phyloP scores from a whole-genome alignment of 2,797 vertebrate species.

The Danionella dracula region DNA sequence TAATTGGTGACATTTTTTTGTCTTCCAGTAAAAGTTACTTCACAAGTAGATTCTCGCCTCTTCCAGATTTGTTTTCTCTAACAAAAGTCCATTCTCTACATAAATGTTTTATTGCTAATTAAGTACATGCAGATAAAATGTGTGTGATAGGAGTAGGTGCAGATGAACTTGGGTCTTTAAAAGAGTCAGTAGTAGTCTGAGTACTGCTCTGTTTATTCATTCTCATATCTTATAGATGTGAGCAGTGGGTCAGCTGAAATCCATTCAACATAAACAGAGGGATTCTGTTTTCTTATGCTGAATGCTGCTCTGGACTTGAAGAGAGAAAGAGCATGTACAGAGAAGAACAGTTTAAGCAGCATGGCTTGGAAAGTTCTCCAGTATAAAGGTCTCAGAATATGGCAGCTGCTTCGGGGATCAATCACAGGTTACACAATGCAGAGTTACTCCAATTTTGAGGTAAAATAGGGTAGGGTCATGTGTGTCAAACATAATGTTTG shows the following conservation, averaged over 20 bases:
- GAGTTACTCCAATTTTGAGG: neutral
- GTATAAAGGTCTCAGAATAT: neutral
- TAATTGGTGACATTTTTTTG: too few relatives aligned
- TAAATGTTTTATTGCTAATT: constrained; percentile 33
- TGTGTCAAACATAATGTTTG: neutral
- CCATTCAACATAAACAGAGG: constrained; percentile 24
- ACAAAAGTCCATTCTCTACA: constrained; percentile 44
- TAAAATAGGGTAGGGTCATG: neutral
- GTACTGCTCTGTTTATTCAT: constrained; percentile 15
- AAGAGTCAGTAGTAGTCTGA: neutral
- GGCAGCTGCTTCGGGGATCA: neutral
- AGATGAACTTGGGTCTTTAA: neutral
- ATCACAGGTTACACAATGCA: neutral
- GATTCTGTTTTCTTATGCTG: constrained; percentile 20
- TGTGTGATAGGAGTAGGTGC: neutral
- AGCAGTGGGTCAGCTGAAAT: constrained; percentile 16
- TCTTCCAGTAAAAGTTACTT: constrained; percentile 4
- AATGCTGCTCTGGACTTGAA: neutral
- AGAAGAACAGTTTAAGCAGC: constrained; percentile 17
- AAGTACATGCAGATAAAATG: constrained; percentile 37
- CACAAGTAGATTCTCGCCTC: constrained; percentile 42
- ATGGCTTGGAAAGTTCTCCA: neutral
- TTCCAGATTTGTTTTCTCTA: constrained; percentile 49
- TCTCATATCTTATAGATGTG: constrained; percentile 5
- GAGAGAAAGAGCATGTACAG: neutral